Evolutionary conservation across 2,888 invertebrate species (phyloP), one percentile per base, ranked within the genome.

Genomic region (Erebia epiphron): DNA sequence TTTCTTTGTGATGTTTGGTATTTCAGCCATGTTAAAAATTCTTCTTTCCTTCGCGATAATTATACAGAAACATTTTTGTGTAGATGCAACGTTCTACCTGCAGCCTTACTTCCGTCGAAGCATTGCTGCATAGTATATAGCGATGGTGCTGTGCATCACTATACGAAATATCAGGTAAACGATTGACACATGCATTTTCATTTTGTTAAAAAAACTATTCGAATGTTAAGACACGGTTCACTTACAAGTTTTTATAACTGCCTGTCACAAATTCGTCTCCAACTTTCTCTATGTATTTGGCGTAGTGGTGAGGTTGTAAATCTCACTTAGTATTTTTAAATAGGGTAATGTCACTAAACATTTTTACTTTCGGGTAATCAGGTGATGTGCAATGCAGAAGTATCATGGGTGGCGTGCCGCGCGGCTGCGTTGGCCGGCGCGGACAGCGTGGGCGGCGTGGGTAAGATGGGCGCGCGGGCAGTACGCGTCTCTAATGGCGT

Each of bases 321-420:
- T 26, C 4, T 26, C 3, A 3, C 26, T 26, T 21, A 21, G 21
- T 3, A 35, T 35, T 35, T 35, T 35, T 35, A 35, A 35, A 35
- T 35, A 7, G 35, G 35, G 35, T 35, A 35, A 35, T 35, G 35
- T 35, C 7, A 35, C 7, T 35, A 35, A 35, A 35, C 35, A 1
- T 35, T 35, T 35, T 16, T 18, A 3, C 7, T 35, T 41, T 50
- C 5, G 41, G 13, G 21, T 62, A 7, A 41, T 2, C 72, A 89
- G 92, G 91, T 92, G 75, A 82, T 92, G 85, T 92, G 92, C 76
- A 91, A 91, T 77, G 90, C 88, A 8, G 81, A 83, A 46, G 74
- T 74, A 9, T 62, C 71, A 46, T 74, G 90, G 74, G 54, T 71
- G 50, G 91, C 91, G 88, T 63, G 76, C 14, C 69, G 74, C 9